phyloP scores from a whole-genome alignment of 2,888 invertebrate species.

The Blastobasis adustella region DNA sequence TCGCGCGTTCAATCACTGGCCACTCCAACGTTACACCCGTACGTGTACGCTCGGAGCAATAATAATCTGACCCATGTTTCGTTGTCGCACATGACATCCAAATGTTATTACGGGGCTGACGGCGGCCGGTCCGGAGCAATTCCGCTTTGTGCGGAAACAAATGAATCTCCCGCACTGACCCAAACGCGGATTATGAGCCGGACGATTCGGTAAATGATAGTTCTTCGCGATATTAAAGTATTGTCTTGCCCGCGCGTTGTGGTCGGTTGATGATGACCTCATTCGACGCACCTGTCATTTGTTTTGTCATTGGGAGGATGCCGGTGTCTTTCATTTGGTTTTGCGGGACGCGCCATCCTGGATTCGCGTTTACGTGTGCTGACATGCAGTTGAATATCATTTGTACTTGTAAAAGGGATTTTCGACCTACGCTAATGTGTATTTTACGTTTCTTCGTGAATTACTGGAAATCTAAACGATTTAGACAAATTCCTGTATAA shows the following conservation, averaged over 20 bases:
- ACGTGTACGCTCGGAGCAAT: constrained; percentile 24
- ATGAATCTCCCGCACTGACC: neutral
- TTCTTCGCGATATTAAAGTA: neutral
- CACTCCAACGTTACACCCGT: constrained; percentile 6
- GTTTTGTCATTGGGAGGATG: too few species aligned
- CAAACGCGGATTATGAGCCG: neutral
- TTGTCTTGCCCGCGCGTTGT: neutral
- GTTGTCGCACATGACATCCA: constrained; percentile 29
- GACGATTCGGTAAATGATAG: neutral
- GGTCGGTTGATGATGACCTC: neutral
- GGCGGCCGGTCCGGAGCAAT: neutral
- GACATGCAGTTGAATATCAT: too few species aligned
- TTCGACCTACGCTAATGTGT: too few species aligned
- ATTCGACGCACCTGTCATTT: neutral
- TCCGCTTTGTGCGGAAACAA: neutral
- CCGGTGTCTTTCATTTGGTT: too few species aligned
- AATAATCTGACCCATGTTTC: constrained; percentile 39
- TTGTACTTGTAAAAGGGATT: too few species aligned
- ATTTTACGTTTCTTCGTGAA: too few species aligned
- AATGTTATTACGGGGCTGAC: constrained; percentile 25
- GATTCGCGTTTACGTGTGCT: too few species aligned
- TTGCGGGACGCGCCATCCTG: too few species aligned
- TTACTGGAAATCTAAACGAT: too few species aligned
- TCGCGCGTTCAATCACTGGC: too few species aligned
- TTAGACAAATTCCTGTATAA: too few species aligned